Evolutionary conservation across 1,140 invertebrate genomes (phyloP).

Genomic region (Panulirus ornatus): DNA sequence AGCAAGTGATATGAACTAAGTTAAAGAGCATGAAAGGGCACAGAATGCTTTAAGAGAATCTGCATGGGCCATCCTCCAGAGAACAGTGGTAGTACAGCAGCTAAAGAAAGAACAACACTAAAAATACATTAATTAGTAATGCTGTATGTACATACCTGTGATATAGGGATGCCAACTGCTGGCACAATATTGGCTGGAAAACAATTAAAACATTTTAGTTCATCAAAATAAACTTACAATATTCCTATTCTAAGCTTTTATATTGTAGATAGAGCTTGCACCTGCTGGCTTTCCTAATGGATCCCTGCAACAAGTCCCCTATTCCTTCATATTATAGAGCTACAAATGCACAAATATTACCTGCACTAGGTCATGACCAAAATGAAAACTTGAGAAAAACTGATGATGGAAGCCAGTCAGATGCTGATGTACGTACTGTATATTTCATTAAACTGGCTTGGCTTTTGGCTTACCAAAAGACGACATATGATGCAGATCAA

Average conservation of each 20-base stretch:
- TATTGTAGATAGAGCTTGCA: constrained; percentile 4
- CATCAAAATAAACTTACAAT: neutral
- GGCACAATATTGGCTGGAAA: constrained; percentile 70
- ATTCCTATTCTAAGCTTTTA: neutral
- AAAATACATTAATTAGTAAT: neutral
- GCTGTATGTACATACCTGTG: constrained; percentile 58
- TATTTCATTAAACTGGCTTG: constrained; percentile 30
- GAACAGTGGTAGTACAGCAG: neutral
- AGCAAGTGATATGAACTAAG: too few species aligned
- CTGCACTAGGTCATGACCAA: constrained; percentile 33
- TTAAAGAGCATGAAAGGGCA: too few species aligned
- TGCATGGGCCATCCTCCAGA: neutral
- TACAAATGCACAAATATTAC: constrained; percentile 17
- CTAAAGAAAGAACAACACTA: constrained; percentile 4
- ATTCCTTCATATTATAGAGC: neutral
- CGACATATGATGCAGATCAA: constrained; percentile 25
- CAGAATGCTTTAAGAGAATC: neutral
- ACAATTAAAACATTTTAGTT: constrained; percentile 10
- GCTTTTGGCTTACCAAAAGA: constrained; percentile 33
- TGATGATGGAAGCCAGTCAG: constrained; percentile 10
- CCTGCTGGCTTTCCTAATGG: constrained; percentile 7
- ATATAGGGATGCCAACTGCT: constrained; percentile 72
- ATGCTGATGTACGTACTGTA: constrained; percentile 23
- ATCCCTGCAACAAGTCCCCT: neutral
- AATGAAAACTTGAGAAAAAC: neutral